A percentile compares a stretch with the other conserved stretches of the same genome.
These are phyloP conservation scores for Adelognathus sp. DNA, from an alignment of 2,888 invertebrate genomes.

Conservation along the genomic window DNA sequence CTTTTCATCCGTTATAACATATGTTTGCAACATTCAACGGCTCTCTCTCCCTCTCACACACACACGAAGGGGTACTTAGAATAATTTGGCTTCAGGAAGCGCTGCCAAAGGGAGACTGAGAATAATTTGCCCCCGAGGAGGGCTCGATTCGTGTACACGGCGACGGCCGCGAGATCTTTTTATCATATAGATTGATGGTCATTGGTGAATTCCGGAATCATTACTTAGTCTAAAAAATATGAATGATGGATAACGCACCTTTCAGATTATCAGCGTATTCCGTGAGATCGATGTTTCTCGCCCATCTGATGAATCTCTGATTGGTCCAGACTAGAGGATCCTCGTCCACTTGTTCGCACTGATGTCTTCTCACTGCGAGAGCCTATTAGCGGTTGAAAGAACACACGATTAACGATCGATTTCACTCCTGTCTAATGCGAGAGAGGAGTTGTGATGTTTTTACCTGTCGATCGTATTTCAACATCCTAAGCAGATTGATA, in stretches of 20 bases:
- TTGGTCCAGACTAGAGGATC: slow-evolving; percentile 98
- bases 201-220: no score
- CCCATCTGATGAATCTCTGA: slow-evolving; percentile 96
- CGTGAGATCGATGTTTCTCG: slow-evolving; percentile 94
- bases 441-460: slow-evolving; percentile 62
- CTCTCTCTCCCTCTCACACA: no score
- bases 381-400: slow-evolving; percentile 83
- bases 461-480: slow-evolving; percentile 95
- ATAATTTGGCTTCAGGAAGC: no score
- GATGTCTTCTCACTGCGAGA: slow-evolving; percentile 92
- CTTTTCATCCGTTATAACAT: no score
- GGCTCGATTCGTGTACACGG: no score
- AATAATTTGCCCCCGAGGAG: no score
- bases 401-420: neutral
- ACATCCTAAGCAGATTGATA: slow-evolving; percentile 94
- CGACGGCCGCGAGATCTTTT: no score
- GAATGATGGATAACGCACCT: slow-evolving; percentile 83
- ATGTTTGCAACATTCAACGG: no score
- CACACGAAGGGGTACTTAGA: no score
- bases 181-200: no score
- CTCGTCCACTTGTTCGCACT: slow-evolving; percentile 93
- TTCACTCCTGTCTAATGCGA: neutral
- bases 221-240: neutral
- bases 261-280: slow-evolving; percentile 97
- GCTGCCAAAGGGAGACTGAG: no score